Conservation (phyloP, 2,888 invertebrate species). For the Cybosia mesomella region DNA sequence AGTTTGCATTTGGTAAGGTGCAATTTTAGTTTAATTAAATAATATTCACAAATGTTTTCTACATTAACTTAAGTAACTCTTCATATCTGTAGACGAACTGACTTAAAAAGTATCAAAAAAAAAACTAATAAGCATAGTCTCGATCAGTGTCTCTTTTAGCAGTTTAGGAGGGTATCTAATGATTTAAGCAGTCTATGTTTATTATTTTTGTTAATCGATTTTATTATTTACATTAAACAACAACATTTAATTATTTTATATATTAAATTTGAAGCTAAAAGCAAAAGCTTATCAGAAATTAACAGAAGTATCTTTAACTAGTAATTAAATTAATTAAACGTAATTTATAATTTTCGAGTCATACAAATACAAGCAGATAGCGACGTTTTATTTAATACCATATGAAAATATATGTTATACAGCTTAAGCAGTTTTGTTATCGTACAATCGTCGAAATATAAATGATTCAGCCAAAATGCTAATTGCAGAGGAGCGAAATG, state of each 20-base stretch:
- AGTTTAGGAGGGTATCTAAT: neutral
- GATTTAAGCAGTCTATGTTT: neutral
- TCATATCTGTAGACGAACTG: neutral
- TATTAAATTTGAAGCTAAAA: no score
- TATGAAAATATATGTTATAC: conserved; percentile 12
- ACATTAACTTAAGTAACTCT: neutral
- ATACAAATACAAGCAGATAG: neutral
- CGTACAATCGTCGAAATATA: conserved; percentile 7
- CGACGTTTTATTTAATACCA: conserved; percentile 5
- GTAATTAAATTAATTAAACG: no score
- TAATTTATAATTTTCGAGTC: no score
- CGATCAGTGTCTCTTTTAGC: neutral
- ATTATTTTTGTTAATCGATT: neutral
- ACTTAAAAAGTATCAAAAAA: neutral
- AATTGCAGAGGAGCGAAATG: conserved; percentile 36
- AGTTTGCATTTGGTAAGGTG: conserved; percentile 18
- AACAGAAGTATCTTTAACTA: no score
- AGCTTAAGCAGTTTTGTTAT: conserved; percentile 8
- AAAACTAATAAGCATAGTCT: neutral
- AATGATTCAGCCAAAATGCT: conserved; percentile 25
- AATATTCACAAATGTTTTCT: neutral
- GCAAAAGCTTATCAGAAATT: no score
- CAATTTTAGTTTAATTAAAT: neutral
- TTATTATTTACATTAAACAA: neutral
- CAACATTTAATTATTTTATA: no score